Evolutionary conservation across 2,797 vertebrate species (phyloP).

Genomic region (Tapirus indicus): DNA sequence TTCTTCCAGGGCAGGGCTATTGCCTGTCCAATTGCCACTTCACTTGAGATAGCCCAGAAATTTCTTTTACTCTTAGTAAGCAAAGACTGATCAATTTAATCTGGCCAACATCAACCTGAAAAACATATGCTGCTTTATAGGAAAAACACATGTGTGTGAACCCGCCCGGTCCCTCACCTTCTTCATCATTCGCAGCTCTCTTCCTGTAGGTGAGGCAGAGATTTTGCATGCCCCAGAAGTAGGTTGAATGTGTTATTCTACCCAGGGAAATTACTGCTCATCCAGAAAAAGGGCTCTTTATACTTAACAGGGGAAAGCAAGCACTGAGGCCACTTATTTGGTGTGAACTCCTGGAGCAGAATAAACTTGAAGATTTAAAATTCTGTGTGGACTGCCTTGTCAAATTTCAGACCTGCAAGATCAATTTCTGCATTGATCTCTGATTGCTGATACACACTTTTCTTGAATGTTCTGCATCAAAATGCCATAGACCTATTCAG

Average conservation of each 20-base stretch:
- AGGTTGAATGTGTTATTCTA: constrained; percentile 44
- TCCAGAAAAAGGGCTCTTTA: constrained; percentile 68
- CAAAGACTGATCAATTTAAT: constrained; percentile 75
- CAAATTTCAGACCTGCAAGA: background rate
- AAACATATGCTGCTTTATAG: constrained; percentile 77
- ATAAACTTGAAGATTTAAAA: constrained; percentile 63
- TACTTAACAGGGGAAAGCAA: constrained; percentile 32
- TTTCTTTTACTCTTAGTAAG: constrained; percentile 75
- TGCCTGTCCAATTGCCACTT: constrained; percentile 61
- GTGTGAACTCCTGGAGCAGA: background rate
- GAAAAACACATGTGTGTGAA: constrained; percentile 76
- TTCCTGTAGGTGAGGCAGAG: constrained; percentile 70
- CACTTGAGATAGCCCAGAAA: constrained; percentile 78
- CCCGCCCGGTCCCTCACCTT: constrained; percentile 64
- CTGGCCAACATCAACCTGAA: constrained; percentile 76
- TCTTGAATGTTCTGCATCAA: constrained; percentile 7
- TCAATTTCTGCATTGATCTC: background rate
- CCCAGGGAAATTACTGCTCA: constrained; percentile 67
- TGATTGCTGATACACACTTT: background rate
- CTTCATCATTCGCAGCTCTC: constrained; percentile 60
- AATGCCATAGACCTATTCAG: background rate
- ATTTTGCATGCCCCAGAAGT: constrained; percentile 69
- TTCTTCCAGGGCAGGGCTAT: constrained; percentile 53
- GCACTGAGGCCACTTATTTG: constrained; percentile 64
- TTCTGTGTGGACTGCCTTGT: background rate